Conservation (phyloP, 2,888 invertebrate species). For the Papilio gigon region DNA sequence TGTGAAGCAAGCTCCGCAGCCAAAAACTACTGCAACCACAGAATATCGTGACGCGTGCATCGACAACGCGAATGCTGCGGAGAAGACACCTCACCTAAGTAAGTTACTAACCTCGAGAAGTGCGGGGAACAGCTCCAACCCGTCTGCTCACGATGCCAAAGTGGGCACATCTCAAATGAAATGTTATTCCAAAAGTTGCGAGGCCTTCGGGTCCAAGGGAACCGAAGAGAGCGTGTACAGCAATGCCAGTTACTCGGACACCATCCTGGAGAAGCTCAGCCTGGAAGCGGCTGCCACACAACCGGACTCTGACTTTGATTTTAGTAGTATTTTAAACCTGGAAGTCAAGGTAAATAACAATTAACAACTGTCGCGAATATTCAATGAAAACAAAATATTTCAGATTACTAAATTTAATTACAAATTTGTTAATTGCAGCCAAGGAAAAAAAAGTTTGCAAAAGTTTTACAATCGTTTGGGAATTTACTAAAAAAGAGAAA, state of each 20-base stretch:
- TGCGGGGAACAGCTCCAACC: conserved; percentile 57
- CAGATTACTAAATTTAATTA: conserved; percentile 9
- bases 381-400: background rate
- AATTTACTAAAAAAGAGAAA: conserved; percentile 62
- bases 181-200: conserved; percentile 73
- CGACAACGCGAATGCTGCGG: conserved; percentile 26
- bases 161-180: conserved; percentile 65
- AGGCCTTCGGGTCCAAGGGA: conserved; percentile 64
- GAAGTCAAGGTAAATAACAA: conserved; percentile 53
- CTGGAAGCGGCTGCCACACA: conserved; percentile 56
- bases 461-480: conserved; percentile 60
- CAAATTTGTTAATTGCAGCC: conserved; percentile 53
- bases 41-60: conserved; percentile 43
- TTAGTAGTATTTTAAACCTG: conserved; percentile 48
- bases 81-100: conserved; percentile 36
- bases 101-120: conserved; percentile 59
- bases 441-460: conserved; percentile 57
- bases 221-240: conserved; percentile 55
- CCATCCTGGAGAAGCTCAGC: conserved; percentile 65
- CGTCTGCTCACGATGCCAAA: conserved; percentile 62
- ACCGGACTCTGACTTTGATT: conserved; percentile 56
- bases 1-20: conserved; percentile 61
- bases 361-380: background rate
- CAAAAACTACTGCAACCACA: conserved; percentile 48
- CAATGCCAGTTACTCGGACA: conserved; percentile 67